A percentile compares a stretch with the other conserved stretches of the same genome.
phyloP scores from a whole-genome alignment of 2,888 invertebrate genomes.

The Pristionchus arcanus region DNA sequence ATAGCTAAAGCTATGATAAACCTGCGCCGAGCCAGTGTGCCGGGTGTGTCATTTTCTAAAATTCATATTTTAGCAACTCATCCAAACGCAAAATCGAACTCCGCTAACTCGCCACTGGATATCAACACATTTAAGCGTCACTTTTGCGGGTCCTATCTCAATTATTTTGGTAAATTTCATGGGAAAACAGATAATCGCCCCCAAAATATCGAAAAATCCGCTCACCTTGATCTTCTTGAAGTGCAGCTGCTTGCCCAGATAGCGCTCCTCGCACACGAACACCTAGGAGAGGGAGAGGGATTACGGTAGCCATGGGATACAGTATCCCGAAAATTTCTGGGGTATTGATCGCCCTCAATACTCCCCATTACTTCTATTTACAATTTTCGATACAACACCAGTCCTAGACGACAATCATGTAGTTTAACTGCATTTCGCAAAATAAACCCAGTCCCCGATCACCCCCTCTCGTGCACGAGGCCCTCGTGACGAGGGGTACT shows the following conservation, averaged over 20 bases:
- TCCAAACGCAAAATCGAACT: too few relatives aligned
- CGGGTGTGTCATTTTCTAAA: not conserved
- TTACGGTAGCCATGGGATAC: not conserved
- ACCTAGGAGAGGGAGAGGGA: conserved; percentile 84
- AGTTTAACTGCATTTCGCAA: not conserved
- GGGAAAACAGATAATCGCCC: not conserved
- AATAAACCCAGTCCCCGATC: not conserved
- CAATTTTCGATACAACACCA: too few relatives aligned
- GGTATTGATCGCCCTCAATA: too few relatives aligned
- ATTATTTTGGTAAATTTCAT: not conserved
- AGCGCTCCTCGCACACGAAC: conserved; percentile 96
- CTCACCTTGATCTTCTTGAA: conserved; percentile 90
- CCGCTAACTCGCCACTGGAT: too few relatives aligned
- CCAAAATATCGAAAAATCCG: conserved; percentile 56
- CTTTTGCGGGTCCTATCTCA: not conserved
- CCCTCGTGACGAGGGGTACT: not conserved
- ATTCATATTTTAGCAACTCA: too few relatives aligned
- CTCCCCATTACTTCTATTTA: too few relatives aligned
- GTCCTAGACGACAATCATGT: not conserved
- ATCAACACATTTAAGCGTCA: too few relatives aligned
- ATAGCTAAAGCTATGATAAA: not conserved
- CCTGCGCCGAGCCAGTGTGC: not conserved
- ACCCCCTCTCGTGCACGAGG: not conserved
- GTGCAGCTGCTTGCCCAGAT: conserved; percentile 89
- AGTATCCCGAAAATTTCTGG: too few relatives aligned